A percentile compares a stretch with the other conserved stretches of the same genome.
phyloP scores from a whole-genome alignment of 2,113 vertebrate genomes.

The Cephalopterus ornatus region DNA sequence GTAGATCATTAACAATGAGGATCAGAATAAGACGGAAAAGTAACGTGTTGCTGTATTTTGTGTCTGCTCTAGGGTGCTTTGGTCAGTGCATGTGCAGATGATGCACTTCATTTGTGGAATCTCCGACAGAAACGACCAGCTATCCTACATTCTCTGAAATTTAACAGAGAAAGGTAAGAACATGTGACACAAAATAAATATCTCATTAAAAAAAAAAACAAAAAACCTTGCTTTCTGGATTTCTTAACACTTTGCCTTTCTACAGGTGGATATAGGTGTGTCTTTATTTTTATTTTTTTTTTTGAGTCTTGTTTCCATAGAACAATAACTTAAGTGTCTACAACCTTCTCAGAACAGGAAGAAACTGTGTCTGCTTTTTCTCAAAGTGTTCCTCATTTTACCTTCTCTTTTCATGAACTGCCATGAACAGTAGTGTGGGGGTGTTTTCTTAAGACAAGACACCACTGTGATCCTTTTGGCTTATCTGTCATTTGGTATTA shows the following conservation, averaged over 20 bases:
- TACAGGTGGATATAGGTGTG: neutral
- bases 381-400: neutral
- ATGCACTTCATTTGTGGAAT: slow-evolving; percentile 97
- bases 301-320: neutral
- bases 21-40: neutral
- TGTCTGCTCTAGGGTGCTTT: slow-evolving; percentile 85
- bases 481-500: neutral
- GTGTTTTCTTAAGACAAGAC: neutral
- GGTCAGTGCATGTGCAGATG: slow-evolving; percentile 93
- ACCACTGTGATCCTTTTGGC: neutral
- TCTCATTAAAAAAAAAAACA: neutral
- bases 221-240: neutral
- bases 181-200: neutral
- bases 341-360: neutral
- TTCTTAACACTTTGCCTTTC: neutral
- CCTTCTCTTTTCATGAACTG: neutral
- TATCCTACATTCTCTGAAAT: slow-evolving; percentile 95
- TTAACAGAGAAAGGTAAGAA: slow-evolving; percentile 94
- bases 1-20: neutral
- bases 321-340: neutral
- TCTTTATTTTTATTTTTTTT: neutral
- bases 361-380: neutral
- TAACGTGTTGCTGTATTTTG: neutral
- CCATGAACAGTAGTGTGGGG: neutral
- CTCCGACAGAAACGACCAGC: slow-evolving; percentile 94